Base-by-base conservation (phyloP, 2,888 invertebrate genomes). In the Bibio marci region DNA sequence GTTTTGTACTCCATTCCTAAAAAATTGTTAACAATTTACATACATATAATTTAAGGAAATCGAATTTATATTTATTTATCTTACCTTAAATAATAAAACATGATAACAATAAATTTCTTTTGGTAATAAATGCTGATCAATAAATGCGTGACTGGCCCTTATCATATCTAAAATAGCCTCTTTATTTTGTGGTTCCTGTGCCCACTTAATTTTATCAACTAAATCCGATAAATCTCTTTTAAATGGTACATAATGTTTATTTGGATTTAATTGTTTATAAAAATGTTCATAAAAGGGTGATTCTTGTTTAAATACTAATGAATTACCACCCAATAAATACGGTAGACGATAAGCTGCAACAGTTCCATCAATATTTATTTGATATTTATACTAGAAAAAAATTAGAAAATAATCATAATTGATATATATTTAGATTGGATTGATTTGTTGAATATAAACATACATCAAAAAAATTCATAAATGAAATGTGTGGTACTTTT, bases 201-300 rank as follows among this genome's bases (percentile, higher is more conserved):
- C 83, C 87, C 87, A 88, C 19, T 66, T 63, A 44, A 95, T 63
- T 57, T 76, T 76, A 19, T 82, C 74, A 3, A 81, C 63, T 34
- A 95, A 65, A 65, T 95, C 77, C 2, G 38, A 30, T 26, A 95
- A 64, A 59, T 94, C 80, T 34, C 69, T 61, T 50, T 79, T 74
- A 28, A 94, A 65, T 7, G 91, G 82, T 39, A 95, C 65, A 57
- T 76, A 97, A 62, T 97, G 94, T 49, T 71, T 65, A 62, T 75
- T 74, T 2, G 87, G 76, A 41, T 66, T 55, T 11, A 94, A 60
- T 47, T 80, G 69, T 30, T 69, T 62, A 55, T 97, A 97, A 62
- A 92, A 97, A 65, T 87, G 83, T 66, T 97, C 95, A 57, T 90
- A 87, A 61, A 86, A 95, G n/a, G 74, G 71, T 0, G 95, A 95